Conservation (phyloP, 2,113 vertebrate species). For the Psittacara wagleri region DNA sequence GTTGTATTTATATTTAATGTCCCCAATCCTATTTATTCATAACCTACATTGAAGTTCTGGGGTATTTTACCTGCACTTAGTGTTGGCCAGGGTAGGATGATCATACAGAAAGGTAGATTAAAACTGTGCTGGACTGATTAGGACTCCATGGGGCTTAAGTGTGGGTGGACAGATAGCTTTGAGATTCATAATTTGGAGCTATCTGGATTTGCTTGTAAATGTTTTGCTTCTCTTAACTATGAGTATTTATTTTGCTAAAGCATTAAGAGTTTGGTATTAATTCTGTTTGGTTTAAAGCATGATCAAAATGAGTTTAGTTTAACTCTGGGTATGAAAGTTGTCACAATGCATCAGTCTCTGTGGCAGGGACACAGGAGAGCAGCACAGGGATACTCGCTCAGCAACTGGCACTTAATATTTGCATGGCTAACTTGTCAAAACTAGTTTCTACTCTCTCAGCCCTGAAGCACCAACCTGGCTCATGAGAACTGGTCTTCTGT, state of each 20-base stretch:
- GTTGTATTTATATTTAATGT: neutral
- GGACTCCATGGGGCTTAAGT: neutral
- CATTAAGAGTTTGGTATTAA: neutral
- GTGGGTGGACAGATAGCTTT: neutral
- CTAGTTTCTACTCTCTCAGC: constrained; percentile 32
- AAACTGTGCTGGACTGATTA: neutral
- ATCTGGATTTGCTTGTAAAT: neutral
- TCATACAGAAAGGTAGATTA: neutral
- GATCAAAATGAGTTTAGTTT: neutral
- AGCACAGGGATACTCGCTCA: constrained; percentile 25
- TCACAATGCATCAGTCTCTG: constrained; percentile 20
- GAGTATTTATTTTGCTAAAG: neutral
- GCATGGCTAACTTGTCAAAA: constrained; percentile 64
- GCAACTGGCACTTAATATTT: neutral
- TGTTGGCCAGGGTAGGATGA: neutral
- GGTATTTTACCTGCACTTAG: neutral
- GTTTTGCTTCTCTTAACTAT: neutral
- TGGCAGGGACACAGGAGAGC: neutral
- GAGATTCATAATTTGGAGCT: neutral
- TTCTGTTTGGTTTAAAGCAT: constrained; percentile 14
- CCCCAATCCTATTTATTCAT: neutral
- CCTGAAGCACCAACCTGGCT: constrained; percentile 46
- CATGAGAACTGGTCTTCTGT: constrained; percentile 8
- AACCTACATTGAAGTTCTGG: neutral
- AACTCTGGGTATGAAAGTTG: constrained; percentile 52